Evolutionary conservation across 2,888 invertebrate species (phyloP).

Genomic region (Brachynemurus nebulosus): DNA sequence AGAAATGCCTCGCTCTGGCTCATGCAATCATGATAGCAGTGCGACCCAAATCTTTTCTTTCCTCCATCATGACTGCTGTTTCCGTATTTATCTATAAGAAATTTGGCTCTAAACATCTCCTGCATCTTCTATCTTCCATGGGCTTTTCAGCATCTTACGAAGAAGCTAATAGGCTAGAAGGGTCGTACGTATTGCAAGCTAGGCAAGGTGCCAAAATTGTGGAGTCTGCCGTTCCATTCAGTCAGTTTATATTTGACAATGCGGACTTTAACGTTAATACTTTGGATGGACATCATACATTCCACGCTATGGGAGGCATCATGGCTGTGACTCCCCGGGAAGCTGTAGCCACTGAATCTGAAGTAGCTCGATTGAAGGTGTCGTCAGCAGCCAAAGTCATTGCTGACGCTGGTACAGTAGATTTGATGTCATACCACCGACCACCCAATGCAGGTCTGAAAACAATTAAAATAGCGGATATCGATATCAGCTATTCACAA

Average conservation of each 20-base stretch:
- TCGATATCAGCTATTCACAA: too few species aligned
- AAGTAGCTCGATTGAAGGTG: constrained; percentile 18
- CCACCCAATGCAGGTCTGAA: constrained; percentile 19
- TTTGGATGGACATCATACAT: constrained; percentile 5
- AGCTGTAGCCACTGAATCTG: constrained; percentile 10
- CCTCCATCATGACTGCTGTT: too few species aligned
- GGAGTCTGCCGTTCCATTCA: constrained; percentile 15
- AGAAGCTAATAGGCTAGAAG: constrained; percentile 20
- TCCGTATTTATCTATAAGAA: too few species aligned
- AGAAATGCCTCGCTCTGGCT: too few species aligned
- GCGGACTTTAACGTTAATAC: constrained; percentile 22
- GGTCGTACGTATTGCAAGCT: constrained; percentile 17
- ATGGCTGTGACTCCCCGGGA: constrained; percentile 13
- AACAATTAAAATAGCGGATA: constrained; percentile 17
- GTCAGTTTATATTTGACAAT: constrained; percentile 22
- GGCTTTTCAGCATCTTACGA: constrained; percentile 21
- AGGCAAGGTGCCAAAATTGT: constrained; percentile 14
- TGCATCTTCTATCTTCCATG: too few species aligned
- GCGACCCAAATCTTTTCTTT: too few species aligned
- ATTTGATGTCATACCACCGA: too few species aligned
- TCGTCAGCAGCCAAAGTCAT: constrained; percentile 17
- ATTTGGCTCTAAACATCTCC: too few species aligned
- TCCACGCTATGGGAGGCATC: constrained; percentile 15
- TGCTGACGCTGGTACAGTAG: constrained; percentile 19
- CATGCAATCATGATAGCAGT: too few species aligned